Evolutionary conservation across 1,140 invertebrate species (phyloP).

Genomic region (Latrodectus geometricus): DNA sequence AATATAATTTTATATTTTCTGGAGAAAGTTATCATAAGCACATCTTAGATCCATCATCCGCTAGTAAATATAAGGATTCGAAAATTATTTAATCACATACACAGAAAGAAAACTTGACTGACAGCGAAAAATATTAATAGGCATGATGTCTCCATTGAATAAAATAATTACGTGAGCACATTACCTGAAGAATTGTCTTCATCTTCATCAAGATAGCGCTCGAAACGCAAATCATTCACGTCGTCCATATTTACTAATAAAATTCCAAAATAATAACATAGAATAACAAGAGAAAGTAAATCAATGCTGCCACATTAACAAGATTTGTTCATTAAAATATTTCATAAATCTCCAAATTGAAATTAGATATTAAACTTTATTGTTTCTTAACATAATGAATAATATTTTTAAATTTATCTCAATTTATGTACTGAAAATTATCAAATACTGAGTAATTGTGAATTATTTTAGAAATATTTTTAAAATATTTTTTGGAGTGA

Average conservation of each 20-base stretch:
- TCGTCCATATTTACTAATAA: constrained; percentile 32
- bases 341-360: too few species aligned
- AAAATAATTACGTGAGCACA: constrained; percentile 38
- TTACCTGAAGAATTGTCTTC: constrained; percentile 59
- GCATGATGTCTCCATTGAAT: not conserved
- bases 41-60: too few species aligned
- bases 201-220: constrained; percentile 16
- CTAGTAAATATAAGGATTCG: not conserved
- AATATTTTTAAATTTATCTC: too few species aligned
- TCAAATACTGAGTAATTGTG: too few species aligned
- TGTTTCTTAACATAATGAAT: too few species aligned
- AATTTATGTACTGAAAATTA: too few species aligned
- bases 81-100: not conserved
- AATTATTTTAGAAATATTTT: too few species aligned
- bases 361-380: too few species aligned
- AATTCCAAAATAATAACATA: not conserved
- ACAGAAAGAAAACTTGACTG: not conserved
- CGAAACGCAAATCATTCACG: constrained; percentile 33
- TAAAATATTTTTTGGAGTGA: too few species aligned
- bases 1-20: not conserved
- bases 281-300: too few species aligned
- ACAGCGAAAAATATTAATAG: not conserved
- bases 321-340: too few species aligned
- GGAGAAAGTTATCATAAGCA: not conserved
- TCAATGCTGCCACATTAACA: too few species aligned